Conservation (phyloP, 1,140 invertebrate genomes). For the Leptinotarsa texana region DNA sequence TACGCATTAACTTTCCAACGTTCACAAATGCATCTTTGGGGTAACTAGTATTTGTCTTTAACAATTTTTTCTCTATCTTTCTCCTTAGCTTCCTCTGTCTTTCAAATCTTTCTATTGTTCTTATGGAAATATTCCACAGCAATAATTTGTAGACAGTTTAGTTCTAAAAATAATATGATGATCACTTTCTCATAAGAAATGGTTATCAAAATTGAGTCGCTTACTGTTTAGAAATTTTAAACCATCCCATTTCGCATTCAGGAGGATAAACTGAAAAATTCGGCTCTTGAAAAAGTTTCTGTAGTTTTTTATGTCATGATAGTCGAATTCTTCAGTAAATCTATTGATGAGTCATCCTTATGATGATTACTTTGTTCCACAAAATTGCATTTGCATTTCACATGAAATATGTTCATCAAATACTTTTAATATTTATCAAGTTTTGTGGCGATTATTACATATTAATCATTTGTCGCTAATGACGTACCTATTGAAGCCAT, state of each 20-base stretch:
- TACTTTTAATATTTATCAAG: no score
- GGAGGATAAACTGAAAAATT: not conserved
- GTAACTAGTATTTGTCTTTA: constrained; percentile 6
- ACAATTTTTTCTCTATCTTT: not conserved
- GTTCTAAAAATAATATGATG: not conserved
- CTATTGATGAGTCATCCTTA: no score
- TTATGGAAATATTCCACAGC: not conserved
- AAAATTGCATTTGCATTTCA: no score
- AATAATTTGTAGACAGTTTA: not conserved
- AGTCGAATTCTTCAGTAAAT: no score
- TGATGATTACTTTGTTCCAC: no score
- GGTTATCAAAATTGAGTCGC: not conserved
- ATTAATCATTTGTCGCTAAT: no score
- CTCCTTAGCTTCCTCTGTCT: not conserved
- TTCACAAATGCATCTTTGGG: not conserved
- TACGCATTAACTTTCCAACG: not conserved
- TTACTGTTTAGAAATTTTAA: not conserved
- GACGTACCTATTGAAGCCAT: no score
- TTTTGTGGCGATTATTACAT: no score
- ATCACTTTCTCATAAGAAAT: not conserved
- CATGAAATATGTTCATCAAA: no score
- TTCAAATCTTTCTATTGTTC: not conserved
- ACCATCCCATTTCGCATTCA: not conserved
- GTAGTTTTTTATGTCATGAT: no score
- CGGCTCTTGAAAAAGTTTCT: no score